Conservation (phyloP, 2,888 invertebrate species). For the Dasypogon diadema region DNA sequence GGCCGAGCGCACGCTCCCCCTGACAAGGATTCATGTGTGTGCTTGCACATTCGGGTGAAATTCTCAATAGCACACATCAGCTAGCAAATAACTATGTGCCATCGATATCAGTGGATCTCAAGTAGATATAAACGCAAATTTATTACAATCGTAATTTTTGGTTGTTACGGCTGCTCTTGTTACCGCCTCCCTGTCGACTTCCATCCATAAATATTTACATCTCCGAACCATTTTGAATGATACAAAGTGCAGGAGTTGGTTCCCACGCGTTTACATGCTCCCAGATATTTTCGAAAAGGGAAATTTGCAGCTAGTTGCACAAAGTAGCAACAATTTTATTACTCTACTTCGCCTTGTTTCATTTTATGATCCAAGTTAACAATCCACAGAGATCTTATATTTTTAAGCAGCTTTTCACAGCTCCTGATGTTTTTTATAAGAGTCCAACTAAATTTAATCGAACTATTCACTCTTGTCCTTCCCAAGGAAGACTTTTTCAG, state of each 20-base stretch:
- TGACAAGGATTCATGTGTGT: constrained; percentile 1
- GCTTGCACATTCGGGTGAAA: not conserved
- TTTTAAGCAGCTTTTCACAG: not conserved
- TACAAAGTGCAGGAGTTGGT: not conserved
- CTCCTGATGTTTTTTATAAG: not conserved
- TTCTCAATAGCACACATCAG: constrained; percentile 38
- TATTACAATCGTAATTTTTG: constrained; percentile 47
- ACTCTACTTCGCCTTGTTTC: not conserved
- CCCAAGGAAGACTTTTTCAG: too few relatives aligned
- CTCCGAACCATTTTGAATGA: not conserved
- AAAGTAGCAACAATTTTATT: not conserved
- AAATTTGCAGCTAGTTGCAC: constrained; percentile 3
- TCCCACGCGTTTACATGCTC: not conserved
- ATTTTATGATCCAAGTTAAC: not conserved
- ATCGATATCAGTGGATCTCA: constrained; percentile 45
- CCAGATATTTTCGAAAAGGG: not conserved
- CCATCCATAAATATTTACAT: constrained; percentile 27
- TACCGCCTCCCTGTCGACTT: constrained; percentile 29
- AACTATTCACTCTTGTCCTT: not conserved
- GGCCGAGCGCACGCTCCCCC: not conserved
- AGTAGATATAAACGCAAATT: constrained; percentile 48
- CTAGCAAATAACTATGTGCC: constrained; percentile 42
- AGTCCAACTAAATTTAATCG: not conserved
- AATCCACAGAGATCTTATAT: not conserved
- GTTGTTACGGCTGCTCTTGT: constrained; percentile 30